These are phyloP conservation scores for Macrostomum lignano DNA, from an alignment of 1,140 invertebrate species.

Conservation along the genomic window DNA sequence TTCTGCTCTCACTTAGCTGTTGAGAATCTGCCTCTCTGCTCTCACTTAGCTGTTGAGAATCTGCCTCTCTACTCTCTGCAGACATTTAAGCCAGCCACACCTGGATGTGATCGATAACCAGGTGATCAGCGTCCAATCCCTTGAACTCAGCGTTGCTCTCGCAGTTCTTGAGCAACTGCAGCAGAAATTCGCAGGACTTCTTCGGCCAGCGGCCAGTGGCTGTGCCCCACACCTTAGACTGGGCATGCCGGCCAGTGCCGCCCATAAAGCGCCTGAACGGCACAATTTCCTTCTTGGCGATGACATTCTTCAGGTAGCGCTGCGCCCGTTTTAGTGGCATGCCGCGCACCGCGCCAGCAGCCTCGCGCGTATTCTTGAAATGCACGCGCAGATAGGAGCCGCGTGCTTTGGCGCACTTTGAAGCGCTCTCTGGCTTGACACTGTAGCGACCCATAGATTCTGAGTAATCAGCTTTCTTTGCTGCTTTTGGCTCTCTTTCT, in stretches of 20 bases:
- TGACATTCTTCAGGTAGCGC: slow-evolving; percentile 77
- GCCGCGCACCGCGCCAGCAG: slow-evolving; percentile 72
- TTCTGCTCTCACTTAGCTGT: no score
- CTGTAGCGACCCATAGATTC: no score
- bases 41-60: no score
- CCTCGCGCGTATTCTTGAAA: slow-evolving; percentile 97
- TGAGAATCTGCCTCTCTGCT: no score
- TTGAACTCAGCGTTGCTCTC: slow-evolving; percentile 88
- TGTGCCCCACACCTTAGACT: slow-evolving; percentile 79
- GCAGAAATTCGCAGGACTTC: slow-evolving; percentile 84
- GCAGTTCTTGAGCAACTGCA: slow-evolving; percentile 82
- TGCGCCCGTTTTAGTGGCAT: slow-evolving; percentile 75
- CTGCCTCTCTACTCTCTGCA: no score
- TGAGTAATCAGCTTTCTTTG: no score
- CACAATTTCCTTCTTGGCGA: slow-evolving; percentile 85
- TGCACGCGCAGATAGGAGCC: slow-evolving; percentile 89
- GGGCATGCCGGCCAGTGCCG: slow-evolving; percentile 79
- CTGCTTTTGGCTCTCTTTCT: no score
- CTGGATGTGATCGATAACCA: slow-evolving; percentile 95
- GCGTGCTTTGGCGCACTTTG: slow-evolving; percentile 80
- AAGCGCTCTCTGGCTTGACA: no score
- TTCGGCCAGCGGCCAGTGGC: slow-evolving; percentile 95
- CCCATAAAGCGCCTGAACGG: slow-evolving; percentile 90
- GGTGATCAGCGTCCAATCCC: slow-evolving; percentile 76
- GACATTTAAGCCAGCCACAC: no score